A percentile compares a stretch with the other conserved stretches of the same genome.
These are phyloP conservation scores for Celastrina argiolus DNA, from an alignment of 2,888 invertebrate genomes.

Conservation along the genomic window DNA sequence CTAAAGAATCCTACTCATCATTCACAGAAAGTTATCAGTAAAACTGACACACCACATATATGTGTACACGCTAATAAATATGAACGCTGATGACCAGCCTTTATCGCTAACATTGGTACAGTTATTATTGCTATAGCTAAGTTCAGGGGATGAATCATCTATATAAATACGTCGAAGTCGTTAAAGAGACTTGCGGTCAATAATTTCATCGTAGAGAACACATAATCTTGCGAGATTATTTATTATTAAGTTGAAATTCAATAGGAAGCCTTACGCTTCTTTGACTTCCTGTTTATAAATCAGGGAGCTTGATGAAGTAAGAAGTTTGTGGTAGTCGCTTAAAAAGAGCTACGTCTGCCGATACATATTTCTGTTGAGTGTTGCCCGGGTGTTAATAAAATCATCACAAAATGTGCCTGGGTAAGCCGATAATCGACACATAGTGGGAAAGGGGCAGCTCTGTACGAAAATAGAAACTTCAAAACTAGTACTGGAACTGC, in stretches of 20 bases:
- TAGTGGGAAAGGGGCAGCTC: too few relatives aligned
- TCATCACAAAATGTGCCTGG: too few relatives aligned
- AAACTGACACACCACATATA: not conserved
- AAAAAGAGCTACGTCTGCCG: not conserved
- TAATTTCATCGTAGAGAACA: not conserved
- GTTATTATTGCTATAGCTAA: not conserved
- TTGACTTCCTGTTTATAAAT: not conserved
- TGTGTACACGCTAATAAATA: not conserved
- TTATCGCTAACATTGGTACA: not conserved
- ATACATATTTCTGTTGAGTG: not conserved
- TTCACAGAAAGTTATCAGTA: not conserved
- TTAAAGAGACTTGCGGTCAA: not conserved
- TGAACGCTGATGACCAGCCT: not conserved
- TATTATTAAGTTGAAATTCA: not conserved
- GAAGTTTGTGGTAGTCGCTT: too few relatives aligned
- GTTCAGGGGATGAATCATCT: slow-evolving; percentile 2
- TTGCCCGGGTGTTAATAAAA: not conserved
- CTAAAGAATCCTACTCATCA: too few relatives aligned
- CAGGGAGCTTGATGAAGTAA: not conserved
- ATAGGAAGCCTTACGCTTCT: not conserved
- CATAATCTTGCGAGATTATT: not conserved
- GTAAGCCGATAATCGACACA: not conserved
- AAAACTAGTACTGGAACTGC: not conserved
- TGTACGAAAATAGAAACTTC: slow-evolving; percentile 16
- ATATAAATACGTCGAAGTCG: not conserved